These are phyloP conservation scores for Atlantisia rogersi DNA, from an alignment of 2,113 vertebrate genomes.

Conservation along the genomic window DNA sequence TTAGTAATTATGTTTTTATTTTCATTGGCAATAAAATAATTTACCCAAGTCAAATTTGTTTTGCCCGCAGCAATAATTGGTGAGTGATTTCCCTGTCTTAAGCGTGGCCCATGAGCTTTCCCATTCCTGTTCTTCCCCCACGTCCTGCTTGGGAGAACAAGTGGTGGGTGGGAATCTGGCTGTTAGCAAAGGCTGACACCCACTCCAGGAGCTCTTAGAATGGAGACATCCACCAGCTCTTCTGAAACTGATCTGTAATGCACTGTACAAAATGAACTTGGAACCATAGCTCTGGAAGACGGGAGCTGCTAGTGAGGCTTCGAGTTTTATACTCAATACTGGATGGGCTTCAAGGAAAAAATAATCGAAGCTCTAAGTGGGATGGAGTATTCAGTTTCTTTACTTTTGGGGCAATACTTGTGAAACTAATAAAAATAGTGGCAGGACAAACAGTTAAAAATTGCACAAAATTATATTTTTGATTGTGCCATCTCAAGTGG, in stretches of 20 bases:
- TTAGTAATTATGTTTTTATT: neutral
- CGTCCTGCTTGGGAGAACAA: neutral
- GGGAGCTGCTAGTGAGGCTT: neutral
- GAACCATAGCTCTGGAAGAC: neutral
- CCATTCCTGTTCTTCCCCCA: neutral
- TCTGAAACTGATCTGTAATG: neutral
- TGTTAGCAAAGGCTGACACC: neutral
- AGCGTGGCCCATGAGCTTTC: neutral
- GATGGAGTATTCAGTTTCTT: neutral
- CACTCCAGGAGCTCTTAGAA: neutral
- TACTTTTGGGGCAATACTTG: neutral
- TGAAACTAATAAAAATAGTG: neutral
- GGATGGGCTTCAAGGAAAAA: neutral
- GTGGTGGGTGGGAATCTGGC: neutral
- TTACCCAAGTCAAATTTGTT: neutral
- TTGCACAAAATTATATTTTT: neutral
- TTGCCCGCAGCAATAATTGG: neutral
- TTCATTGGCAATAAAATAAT: neutral
- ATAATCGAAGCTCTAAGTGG: neutral
- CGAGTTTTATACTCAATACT: neutral
- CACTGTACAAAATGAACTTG: accelerated
- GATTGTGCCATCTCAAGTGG: neutral
- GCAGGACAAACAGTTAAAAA: neutral
- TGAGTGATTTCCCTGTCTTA: neutral
- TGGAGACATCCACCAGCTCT: accelerated